Evolutionary conservation across 2,113 vertebrate species (phyloP).

Genomic region (Irena cyanogastra): DNA sequence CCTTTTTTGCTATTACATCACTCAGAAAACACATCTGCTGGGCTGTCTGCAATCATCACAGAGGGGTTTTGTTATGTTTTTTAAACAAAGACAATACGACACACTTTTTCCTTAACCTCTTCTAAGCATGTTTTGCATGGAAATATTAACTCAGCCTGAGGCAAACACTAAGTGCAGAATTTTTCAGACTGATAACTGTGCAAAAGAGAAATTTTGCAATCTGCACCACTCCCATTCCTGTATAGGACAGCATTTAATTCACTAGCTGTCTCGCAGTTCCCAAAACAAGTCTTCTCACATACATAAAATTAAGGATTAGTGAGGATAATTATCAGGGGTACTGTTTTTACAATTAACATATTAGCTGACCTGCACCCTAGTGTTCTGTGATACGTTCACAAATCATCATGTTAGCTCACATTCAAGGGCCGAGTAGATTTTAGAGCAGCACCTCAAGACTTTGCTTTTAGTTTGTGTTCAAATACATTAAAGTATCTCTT

Average conservation of each 20-base stretch:
- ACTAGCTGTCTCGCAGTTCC: background rate
- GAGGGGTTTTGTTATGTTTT: background rate
- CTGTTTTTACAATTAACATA: background rate
- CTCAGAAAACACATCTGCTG: slow-evolving; percentile 45
- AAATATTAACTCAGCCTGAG: background rate
- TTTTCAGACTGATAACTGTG: background rate
- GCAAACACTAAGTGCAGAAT: background rate
- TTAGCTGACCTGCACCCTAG: background rate
- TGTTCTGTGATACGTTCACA: background rate
- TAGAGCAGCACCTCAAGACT: background rate
- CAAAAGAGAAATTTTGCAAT: background rate
- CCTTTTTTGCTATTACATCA: slow-evolving; percentile 44
- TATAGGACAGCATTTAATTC: background rate
- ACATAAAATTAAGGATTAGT: background rate
- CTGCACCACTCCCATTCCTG: background rate
- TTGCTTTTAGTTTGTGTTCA: background rate
- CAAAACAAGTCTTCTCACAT: background rate
- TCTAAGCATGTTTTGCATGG: background rate
- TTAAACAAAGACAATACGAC: background rate
- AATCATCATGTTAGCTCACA: background rate
- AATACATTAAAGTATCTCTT: background rate
- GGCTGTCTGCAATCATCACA: background rate
- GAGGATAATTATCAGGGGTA: background rate
- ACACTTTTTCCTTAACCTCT: background rate
- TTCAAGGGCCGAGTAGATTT: background rate